phyloP scores from a whole-genome alignment of 2,113 vertebrate species.

The Neoarius graeffei region DNA sequence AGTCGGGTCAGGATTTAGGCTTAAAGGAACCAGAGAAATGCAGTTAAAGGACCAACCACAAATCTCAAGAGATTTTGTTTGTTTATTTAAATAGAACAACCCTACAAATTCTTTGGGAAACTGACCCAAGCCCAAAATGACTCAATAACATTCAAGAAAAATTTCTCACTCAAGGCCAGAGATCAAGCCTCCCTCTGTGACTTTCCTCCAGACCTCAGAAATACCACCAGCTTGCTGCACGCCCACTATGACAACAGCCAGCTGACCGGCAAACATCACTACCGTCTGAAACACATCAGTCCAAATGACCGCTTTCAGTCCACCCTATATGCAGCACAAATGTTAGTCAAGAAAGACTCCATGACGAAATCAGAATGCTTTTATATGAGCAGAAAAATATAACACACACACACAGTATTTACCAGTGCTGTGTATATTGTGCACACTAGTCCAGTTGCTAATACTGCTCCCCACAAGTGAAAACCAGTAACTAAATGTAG shows the following conservation, averaged over 20 bases:
- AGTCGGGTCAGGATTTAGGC: slow-evolving; percentile 86
- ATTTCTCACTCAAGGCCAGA: slow-evolving; percentile 77
- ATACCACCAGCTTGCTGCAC: slow-evolving; percentile 78
- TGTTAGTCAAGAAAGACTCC: neutral
- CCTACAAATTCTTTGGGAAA: neutral
- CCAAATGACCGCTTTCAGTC: slow-evolving; percentile 88
- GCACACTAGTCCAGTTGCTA: slow-evolving; percentile 87
- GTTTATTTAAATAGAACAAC: neutral
- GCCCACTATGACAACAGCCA: slow-evolving; percentile 85
- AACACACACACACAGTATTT: slow-evolving; percentile 46
- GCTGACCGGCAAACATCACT: slow-evolving; percentile 85
- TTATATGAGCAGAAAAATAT: neutral
- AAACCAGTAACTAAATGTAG: slow-evolving; percentile 86
- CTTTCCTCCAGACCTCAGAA: slow-evolving; percentile 78
- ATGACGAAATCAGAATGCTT: neutral
- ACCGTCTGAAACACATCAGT: slow-evolving; percentile 86
- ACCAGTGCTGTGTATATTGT: slow-evolving; percentile 87
- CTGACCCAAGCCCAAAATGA: neutral
- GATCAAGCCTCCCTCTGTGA: slow-evolving; percentile 73
- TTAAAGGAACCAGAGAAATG: slow-evolving; percentile 53
- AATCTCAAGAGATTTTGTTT: neutral
- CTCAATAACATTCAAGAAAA: neutral
- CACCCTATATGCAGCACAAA: slow-evolving; percentile 72
- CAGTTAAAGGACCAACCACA: neutral
- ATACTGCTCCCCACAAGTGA: slow-evolving; percentile 84